These are phyloP conservation scores for Aulostomus chinensis DNA, from an alignment of 2,797 vertebrate genomes.

Conservation along the genomic window DNA sequence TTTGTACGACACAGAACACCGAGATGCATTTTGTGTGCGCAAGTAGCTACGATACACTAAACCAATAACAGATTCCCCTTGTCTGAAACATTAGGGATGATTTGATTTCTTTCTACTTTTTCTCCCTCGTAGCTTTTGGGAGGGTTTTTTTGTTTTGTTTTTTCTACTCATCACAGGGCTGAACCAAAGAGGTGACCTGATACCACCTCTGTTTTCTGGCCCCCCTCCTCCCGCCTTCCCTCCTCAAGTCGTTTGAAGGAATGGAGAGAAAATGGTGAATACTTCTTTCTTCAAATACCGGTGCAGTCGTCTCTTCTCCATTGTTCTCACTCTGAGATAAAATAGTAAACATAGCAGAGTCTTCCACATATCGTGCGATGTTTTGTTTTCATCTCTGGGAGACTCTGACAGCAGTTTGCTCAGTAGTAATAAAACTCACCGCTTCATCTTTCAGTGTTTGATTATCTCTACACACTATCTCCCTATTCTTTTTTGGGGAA, in stretches of 20 bases:
- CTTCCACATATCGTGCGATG: conserved; percentile 57
- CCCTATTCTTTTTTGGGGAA: conserved; percentile 44
- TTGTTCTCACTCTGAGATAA: conserved; percentile 50
- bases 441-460: conserved; percentile 53
- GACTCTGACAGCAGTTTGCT: conserved; percentile 53
- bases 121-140: conserved; percentile 34
- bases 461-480: conserved; percentile 45
- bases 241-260: conserved; percentile 22
- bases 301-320: conserved; percentile 54
- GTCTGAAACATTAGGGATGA: conserved; percentile 53
- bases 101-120: conserved; percentile 45
- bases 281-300: conserved; percentile 56
- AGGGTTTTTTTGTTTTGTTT: conserved; percentile 19
- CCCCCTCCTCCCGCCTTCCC: no score
- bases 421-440: conserved; percentile 38
- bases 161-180: conserved; percentile 63
- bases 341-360: conserved; percentile 39
- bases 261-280: conserved; percentile 41
- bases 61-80: conserved; percentile 26
- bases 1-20: conserved; percentile 15
- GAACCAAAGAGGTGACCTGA: conserved; percentile 71
- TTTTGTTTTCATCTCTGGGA: conserved; percentile 40
- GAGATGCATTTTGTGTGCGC: conserved; percentile 26
- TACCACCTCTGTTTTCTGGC: conserved; percentile 56
- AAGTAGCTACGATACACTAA: conserved; percentile 30